These are phyloP conservation scores for Cephus spinipes DNA, from an alignment of 2,888 invertebrate genomes.

Conservation along the genomic window DNA sequence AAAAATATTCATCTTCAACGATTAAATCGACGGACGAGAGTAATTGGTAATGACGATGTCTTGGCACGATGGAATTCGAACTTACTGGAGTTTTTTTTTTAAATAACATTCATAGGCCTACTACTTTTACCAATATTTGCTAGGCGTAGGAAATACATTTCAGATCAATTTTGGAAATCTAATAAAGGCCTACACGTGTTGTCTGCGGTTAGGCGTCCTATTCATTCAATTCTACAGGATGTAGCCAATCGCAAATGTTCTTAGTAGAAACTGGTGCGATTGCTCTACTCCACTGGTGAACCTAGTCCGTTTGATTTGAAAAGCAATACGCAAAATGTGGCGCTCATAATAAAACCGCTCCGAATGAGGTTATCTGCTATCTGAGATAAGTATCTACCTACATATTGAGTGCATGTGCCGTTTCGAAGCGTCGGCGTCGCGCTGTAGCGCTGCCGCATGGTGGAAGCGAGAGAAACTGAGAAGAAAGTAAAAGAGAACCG, in stretches of 20 bases:
- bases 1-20: not conserved
- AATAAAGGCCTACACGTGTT: not conserved
- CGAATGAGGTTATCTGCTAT: not conserved
- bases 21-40: not conserved
- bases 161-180: not conserved
- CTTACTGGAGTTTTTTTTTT: not conserved
- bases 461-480: not conserved
- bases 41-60: not conserved
- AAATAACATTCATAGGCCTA: not conserved
- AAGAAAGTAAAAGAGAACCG: not conserved
- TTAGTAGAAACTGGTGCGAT: not conserved
- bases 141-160: not conserved
- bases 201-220: not conserved
- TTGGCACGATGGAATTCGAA: not conserved
- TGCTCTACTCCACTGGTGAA: not conserved
- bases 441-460: not conserved
- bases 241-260: not conserved
- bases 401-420: not conserved
- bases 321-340: not conserved
- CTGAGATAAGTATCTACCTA: not conserved
- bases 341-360: not conserved
- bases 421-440: not conserved
- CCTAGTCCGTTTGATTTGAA: not conserved
- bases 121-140: not conserved
- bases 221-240: not conserved